Evolutionary conservation across 1,140 invertebrate genomes (phyloP).

Genomic region (Hyles euphorbiae): DNA sequence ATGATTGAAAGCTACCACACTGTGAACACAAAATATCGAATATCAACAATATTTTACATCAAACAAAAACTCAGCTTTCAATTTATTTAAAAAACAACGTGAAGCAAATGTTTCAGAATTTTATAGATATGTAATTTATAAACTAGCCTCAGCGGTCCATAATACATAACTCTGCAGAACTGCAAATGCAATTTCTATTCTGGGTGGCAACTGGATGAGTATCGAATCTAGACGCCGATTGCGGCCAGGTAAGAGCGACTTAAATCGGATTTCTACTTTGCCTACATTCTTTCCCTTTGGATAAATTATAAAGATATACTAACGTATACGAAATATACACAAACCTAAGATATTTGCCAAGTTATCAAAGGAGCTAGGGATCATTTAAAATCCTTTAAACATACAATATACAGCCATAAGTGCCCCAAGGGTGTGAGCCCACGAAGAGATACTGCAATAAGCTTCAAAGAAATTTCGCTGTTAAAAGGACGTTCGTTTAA

Average conservation of each 20-base stretch:
- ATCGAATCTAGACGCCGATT: conserved; percentile 58
- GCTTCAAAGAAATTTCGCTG: conserved; percentile 46
- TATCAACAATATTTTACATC: conserved; percentile 17
- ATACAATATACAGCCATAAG: too few relatives aligned
- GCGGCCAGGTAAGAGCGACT: conserved; percentile 50
- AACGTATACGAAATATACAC: conserved; percentile 5
- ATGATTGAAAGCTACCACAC: conserved; percentile 50
- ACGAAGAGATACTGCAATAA: conserved; percentile 32
- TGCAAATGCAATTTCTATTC: conserved; percentile 62
- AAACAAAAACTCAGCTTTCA: background rate
- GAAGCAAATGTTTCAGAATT: conserved; percentile 8
- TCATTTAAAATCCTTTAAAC: too few relatives aligned
- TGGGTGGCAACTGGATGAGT: conserved; percentile 28
- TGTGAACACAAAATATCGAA: conserved; percentile 41
- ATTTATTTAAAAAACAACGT: background rate
- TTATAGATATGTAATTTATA: conserved; percentile 37
- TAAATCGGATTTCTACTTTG: conserved; percentile 55
- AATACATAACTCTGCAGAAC: conserved; percentile 55
- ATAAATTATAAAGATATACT: conserved; percentile 37
- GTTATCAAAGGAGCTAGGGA: too few relatives aligned
- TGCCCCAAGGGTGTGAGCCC: too few relatives aligned
- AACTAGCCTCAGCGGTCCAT: conserved; percentile 38
- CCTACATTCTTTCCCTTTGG: conserved; percentile 37
- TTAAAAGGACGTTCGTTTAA: conserved; percentile 46
- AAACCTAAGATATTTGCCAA: too few relatives aligned